These are phyloP conservation scores for Formica aserva DNA, from an alignment of 2,888 invertebrate species.

Conservation along the genomic window DNA sequence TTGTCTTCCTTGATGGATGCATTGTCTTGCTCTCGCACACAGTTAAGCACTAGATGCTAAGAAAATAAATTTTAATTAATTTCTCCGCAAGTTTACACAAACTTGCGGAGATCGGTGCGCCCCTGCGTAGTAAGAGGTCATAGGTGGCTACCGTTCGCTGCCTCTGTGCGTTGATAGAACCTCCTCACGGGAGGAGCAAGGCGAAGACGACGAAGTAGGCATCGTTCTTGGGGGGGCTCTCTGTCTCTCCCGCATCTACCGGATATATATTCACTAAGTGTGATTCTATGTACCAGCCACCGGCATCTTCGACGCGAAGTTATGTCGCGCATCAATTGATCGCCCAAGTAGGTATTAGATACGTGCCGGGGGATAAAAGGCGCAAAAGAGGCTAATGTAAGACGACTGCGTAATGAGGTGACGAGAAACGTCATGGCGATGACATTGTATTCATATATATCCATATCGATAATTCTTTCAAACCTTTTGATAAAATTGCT, in stretches of 20 bases:
- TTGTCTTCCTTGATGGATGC: not conserved
- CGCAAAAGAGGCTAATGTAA: conserved; percentile 57
- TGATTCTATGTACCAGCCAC: conserved; percentile 81
- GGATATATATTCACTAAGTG: conserved; percentile 81
- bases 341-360: conserved; percentile 57
- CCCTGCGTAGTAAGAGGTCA: conserved; percentile 74
- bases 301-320: conserved; percentile 74
- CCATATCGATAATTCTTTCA: not conserved
- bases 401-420: conserved; percentile 60
- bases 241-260: conserved; percentile 60
- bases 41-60: conserved; percentile 23
- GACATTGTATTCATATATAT: conserved; percentile 3
- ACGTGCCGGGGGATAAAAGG: conserved; percentile 63
- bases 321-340: conserved; percentile 82
- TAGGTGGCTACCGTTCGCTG: conserved; percentile 75
- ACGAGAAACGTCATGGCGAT: conserved; percentile 57
- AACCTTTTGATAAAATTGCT: not conserved
- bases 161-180: conserved; percentile 68
- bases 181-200: conserved; percentile 57
- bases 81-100: conserved; percentile 58
- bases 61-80: conserved; percentile 62
- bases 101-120: conserved; percentile 62
- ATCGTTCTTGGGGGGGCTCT: conserved; percentile 67
- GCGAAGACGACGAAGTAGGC: conserved; percentile 67
- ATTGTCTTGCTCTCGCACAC: not conserved